Conservation (phyloP, 2,797 vertebrate species). For the Scleropages formosus region DNA sequence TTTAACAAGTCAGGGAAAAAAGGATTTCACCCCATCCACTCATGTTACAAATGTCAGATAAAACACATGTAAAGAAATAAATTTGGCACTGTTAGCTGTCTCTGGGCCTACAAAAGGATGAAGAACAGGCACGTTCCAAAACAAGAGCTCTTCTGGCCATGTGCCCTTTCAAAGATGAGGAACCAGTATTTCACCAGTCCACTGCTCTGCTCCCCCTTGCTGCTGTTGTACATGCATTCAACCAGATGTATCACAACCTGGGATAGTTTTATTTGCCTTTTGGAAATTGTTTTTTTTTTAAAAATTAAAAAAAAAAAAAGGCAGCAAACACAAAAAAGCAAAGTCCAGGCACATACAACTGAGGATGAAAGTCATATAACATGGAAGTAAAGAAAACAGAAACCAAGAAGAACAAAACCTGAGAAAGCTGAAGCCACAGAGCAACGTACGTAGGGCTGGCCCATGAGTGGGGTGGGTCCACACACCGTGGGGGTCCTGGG, state of each 20-base stretch:
- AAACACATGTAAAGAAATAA: slow-evolving; percentile 45
- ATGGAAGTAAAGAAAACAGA: slow-evolving; percentile 29
- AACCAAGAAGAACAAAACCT: slow-evolving; percentile 55
- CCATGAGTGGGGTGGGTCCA: slow-evolving; percentile 19
- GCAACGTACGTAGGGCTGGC: slow-evolving; percentile 29
- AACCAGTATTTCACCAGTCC: slow-evolving; percentile 45
- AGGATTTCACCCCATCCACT: not conserved
- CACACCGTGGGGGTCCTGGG: not conserved
- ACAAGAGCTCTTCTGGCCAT: slow-evolving; percentile 44
- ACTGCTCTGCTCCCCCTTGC: slow-evolving; percentile 29
- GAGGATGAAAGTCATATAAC: too few species aligned
- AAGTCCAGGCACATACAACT: not conserved
- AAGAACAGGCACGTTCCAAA: slow-evolving; percentile 39
- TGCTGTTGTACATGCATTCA: slow-evolving; percentile 9
- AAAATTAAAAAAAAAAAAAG: slow-evolving; percentile 27
- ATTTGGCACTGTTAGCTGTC: slow-evolving; percentile 69
- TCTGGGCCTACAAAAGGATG: slow-evolving; percentile 48
- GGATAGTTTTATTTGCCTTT: slow-evolving; percentile 41
- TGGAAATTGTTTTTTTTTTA: slow-evolving; percentile 11
- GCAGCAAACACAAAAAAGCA: too few species aligned
- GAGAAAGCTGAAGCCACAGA: slow-evolving; percentile 66
- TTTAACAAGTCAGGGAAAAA: slow-evolving; percentile 37
- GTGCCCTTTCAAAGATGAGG: slow-evolving; percentile 58
- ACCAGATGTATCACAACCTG: slow-evolving; percentile 42
- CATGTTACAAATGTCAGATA: too few species aligned